Percentiles rank a stretch among this genome's conserved stretches.
These are phyloP conservation scores for Falco rusticolus DNA, from an alignment of 2,797 vertebrate species.

Conservation along the genomic window DNA sequence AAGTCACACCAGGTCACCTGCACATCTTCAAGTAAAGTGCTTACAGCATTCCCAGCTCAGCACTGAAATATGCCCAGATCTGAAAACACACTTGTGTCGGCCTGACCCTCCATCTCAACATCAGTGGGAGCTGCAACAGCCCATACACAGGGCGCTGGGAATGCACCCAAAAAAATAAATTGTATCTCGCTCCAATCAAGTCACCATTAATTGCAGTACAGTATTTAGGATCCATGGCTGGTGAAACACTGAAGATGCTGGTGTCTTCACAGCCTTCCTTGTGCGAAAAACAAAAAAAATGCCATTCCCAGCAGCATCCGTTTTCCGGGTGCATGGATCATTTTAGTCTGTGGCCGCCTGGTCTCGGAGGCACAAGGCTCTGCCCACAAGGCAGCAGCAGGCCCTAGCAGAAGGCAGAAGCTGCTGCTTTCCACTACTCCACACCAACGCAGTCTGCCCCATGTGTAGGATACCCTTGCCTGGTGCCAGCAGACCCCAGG, in stretches of 20 bases:
- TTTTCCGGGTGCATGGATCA: background rate
- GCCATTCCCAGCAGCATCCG: background rate
- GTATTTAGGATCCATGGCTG: accelerated
- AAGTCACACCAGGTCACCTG: background rate
- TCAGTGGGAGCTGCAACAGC: accelerated
- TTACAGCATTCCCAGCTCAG: background rate
- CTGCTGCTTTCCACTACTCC: background rate
- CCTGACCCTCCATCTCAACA: accelerated
- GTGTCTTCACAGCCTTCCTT: background rate
- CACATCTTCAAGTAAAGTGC: background rate
- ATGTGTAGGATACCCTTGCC: accelerated
- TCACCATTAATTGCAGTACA: background rate
- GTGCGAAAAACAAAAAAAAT: background rate
- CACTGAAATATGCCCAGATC: background rate
- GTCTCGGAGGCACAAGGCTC: background rate
- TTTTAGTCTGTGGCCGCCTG: background rate
- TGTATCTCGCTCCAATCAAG: background rate
- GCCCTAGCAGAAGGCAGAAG: background rate
- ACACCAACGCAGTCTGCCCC: background rate
- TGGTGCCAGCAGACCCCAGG: background rate
- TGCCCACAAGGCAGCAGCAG: background rate
- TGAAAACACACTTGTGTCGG: background rate
- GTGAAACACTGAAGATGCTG: background rate
- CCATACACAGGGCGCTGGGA: background rate
- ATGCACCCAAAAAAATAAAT: background rate